phyloP scores from a whole-genome alignment of 2,113 vertebrate genomes.

The Seriola dumerili region DNA sequence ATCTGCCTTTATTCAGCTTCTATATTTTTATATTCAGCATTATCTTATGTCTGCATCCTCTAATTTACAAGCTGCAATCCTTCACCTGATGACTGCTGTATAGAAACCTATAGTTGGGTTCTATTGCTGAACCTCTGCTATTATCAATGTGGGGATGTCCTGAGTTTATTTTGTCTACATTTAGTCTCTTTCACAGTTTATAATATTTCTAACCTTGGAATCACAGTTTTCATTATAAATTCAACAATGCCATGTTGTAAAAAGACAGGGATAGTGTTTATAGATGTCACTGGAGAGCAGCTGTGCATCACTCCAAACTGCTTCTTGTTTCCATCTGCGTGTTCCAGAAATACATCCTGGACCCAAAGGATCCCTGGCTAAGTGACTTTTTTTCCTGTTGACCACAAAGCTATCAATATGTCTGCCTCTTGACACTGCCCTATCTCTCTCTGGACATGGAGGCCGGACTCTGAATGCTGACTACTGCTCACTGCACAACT shows the following conservation, averaged over 20 bases:
- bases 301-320: conserved; percentile 36
- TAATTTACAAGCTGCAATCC: background rate
- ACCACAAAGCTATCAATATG: conserved; percentile 78
- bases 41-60: background rate
- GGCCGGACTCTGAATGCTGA: conserved; percentile 74
- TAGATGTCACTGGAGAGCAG: conserved; percentile 44
- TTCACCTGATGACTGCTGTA: background rate
- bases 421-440: conserved; percentile 69
- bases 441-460: conserved; percentile 66
- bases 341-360: conserved; percentile 71
- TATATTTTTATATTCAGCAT: background rate
- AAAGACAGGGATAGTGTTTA: conserved; percentile 34
- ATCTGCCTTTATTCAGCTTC: background rate
- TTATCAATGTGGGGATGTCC: background rate
- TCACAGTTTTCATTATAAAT: conserved; percentile 17
- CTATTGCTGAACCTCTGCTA: background rate
- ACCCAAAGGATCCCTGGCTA: conserved; percentile 69
- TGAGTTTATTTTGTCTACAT: background rate
- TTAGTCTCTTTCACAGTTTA: background rate
- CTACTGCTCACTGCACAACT: conserved; percentile 71
- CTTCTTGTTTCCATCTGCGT: conserved; percentile 44
- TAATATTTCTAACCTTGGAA: conserved; percentile 32
- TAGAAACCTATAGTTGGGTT: background rate
- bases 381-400: conserved; percentile 69
- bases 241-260: conserved; percentile 13